These are phyloP conservation scores for Drosophila quinaria DNA, from an alignment of 2,888 invertebrate genomes.

Conservation along the genomic window DNA sequence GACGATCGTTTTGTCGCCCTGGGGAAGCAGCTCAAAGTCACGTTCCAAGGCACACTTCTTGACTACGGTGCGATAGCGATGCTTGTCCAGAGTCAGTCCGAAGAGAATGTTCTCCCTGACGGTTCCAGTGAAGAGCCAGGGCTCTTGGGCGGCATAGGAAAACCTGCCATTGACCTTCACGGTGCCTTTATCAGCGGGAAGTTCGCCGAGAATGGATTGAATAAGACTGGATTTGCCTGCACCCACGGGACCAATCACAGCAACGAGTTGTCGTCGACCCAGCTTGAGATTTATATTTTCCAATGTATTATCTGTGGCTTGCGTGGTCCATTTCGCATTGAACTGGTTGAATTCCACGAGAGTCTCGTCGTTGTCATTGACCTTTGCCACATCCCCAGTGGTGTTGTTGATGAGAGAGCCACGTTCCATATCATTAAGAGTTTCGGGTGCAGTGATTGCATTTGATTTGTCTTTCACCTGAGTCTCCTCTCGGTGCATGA, in stretches of 20 bases:
- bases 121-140: conserved; percentile 92
- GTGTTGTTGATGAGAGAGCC: conserved; percentile 37
- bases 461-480: conserved; percentile 77
- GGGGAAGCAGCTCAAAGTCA: conserved; percentile 87
- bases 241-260: conserved; percentile 90
- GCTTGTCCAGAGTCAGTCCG: conserved; percentile 87
- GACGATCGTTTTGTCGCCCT: conserved; percentile 88
- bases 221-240: conserved; percentile 88
- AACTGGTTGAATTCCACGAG: conserved; percentile 88
- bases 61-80: conserved; percentile 87
- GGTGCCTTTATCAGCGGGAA: conserved; percentile 86
- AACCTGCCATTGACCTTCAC: conserved; percentile 87
- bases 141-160: conserved; percentile 92
- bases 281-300: conserved; percentile 89
- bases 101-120: conserved; percentile 89
- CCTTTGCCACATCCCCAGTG: conserved; percentile 38
- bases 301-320: conserved; percentile 88
- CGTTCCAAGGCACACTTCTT: conserved; percentile 86
- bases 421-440: conserved; percentile 45
- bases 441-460: conserved; percentile 5
- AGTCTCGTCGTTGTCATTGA: conserved; percentile 22
- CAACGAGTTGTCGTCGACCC: conserved; percentile 88
- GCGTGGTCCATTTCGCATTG: conserved; percentile 89
- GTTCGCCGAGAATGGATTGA: conserved; percentile 87
- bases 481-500: conserved; percentile 88